Evolutionary conservation across 2,797 vertebrate genomes (phyloP).

Genomic region (Todus mexicanus): DNA sequence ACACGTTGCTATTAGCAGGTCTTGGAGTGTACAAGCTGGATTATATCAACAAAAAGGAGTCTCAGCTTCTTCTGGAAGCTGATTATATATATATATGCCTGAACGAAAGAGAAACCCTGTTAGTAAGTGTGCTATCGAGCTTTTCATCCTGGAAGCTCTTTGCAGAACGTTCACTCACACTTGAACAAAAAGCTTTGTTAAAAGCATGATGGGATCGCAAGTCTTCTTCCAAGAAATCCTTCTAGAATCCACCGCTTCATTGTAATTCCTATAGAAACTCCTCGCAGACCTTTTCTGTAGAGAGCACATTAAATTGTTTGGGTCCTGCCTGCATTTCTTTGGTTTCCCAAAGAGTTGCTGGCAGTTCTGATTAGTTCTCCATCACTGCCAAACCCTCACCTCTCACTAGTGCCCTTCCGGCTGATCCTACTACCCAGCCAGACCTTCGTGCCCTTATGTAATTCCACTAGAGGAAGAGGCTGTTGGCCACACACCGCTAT

Average conservation of each 20-base stretch:
- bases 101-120: neutral
- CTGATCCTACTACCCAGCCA: neutral
- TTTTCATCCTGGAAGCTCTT: neutral
- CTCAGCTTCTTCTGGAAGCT: neutral
- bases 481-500: neutral
- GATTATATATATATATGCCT: neutral
- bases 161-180: neutral
- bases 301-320: neutral
- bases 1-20: neutral
- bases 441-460: neutral
- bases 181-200: neutral
- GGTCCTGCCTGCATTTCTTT: neutral
- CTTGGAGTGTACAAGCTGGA: neutral
- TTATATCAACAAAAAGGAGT: neutral
- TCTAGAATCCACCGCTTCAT: neutral
- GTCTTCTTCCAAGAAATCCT: neutral
- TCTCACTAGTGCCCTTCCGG: neutral
- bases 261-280: neutral
- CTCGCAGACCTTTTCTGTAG: neutral
- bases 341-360: neutral
- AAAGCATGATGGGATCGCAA: neutral
- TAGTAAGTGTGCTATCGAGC: neutral
- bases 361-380: neutral
- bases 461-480: neutral
- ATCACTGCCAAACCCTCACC: neutral